Evolutionary conservation across 1,140 invertebrate species (phyloP).

Genomic region (Conus betulinus): DNA sequence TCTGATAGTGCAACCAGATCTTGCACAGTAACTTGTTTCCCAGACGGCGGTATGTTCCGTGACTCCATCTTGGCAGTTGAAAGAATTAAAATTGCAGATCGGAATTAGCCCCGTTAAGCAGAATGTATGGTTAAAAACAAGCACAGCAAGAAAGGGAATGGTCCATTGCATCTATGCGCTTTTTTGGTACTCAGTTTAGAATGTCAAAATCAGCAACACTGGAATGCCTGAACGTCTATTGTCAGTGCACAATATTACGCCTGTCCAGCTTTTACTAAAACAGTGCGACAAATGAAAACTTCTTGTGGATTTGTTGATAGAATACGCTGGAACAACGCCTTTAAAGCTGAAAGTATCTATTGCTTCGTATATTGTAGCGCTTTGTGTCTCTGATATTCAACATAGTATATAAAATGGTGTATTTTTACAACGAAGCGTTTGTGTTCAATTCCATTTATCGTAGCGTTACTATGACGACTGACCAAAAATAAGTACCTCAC

Average conservation of each 20-base stretch:
- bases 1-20: not conserved
- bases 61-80: not conserved
- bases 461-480: constrained; percentile 39
- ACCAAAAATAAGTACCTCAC: constrained; percentile 41
- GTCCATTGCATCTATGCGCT: too few species aligned
- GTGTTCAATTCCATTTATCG: not conserved
- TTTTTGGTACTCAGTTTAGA: too few species aligned
- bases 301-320: not conserved
- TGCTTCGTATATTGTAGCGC: too few species aligned
- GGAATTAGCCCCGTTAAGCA: not conserved
- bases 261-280: not conserved
- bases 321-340: too few species aligned
- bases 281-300: not conserved
- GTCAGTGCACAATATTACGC: not conserved
- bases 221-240: too few species aligned
- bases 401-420: too few species aligned
- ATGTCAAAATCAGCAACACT: too few species aligned
- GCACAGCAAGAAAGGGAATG: too few species aligned
- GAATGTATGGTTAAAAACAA: too few species aligned
- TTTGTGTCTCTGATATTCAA: too few species aligned
- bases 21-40: not conserved
- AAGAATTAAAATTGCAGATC: not conserved
- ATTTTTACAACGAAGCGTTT: too few species aligned
- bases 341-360: too few species aligned
- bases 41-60: not conserved